Evolutionary conservation across 2,888 invertebrate species (phyloP), one percentile per base, ranked within the genome.

Genomic region (Idaea biselata): DNA sequence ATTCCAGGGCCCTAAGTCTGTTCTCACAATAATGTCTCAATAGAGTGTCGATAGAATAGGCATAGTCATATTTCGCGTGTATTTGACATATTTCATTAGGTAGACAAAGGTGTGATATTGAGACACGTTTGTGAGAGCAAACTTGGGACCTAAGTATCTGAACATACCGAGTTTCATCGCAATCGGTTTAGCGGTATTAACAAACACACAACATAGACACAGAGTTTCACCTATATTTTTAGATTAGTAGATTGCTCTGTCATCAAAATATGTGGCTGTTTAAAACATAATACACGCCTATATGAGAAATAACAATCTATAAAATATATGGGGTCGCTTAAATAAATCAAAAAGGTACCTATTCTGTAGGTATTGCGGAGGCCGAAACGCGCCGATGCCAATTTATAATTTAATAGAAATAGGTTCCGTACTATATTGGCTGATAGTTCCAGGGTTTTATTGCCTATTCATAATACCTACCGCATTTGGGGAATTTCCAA

Each of bases 391-490:
- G 68, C 66, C 68, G 66, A 60, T 62, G 59, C 68, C 72, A 72
- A 70, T 72, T 72, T 72, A 72, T 72, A 72, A 72, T 72, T 72
- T 70, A 70, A 70, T 72, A 70, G 71, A 70, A 68, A 72, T 70
- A 69, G 68, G 68, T 60, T 68, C 66, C 59, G 31, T 60, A 61
- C 60, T 68, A 60, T 63, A 64, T 60, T 61, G 58, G 53, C 65
- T 67, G 67, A 69, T 72, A 70, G 70, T 72, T 70, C 68, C 66
- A 58, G 59, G 67, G 68, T 66, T 68, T 70, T 72, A 72, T 70
- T 63, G 68, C 68, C 65, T 68, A 68, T 68, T 72, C 68, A 70
- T 67, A 63, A 33, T 60, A 59, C 53, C 60, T 16, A 60, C 54
- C 58, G 7, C n/a, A 6, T 25, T 59, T 54, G 18, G 54, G 58